These are phyloP conservation scores for Eucera pruinosa DNA, from an alignment of 2,888 invertebrate species.

Conservation along the genomic window DNA sequence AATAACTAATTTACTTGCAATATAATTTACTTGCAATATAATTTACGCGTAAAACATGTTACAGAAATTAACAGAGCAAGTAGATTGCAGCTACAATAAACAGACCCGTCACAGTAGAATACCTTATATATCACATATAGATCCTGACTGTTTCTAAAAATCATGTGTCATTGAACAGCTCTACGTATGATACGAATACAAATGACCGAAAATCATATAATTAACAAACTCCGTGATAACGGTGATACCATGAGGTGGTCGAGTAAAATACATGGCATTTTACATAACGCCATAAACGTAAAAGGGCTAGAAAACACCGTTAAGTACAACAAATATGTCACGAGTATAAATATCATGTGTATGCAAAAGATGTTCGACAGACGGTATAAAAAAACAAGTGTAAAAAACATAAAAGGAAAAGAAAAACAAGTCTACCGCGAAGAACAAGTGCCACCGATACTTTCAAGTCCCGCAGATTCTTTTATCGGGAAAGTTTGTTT, in stretches of 20 bases:
- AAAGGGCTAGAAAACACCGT: conserved; percentile 6
- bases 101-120: not conserved
- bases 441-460: not conserved
- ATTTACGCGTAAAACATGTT: too few species aligned
- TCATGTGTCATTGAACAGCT: not conserved
- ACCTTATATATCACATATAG: not conserved
- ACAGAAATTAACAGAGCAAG: too few species aligned
- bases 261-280: too few species aligned
- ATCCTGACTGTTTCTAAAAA: not conserved
- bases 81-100: not conserved
- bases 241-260: too few species aligned
- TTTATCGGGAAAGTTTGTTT: conserved; percentile 4
- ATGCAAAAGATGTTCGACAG: not conserved
- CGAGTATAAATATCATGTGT: conserved; percentile 1
- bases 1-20: too few species aligned
- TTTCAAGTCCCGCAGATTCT: not conserved
- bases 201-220: not conserved
- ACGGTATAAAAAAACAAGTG: not conserved
- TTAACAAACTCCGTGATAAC: too few species aligned
- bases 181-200: not conserved
- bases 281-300: conserved; percentile 28
- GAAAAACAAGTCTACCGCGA: conserved; percentile 3
- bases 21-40: too few species aligned
- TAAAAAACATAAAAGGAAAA: not conserved
- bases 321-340: not conserved